phyloP scores from a whole-genome alignment of 2,797 vertebrate species.

The Picus viridis region DNA sequence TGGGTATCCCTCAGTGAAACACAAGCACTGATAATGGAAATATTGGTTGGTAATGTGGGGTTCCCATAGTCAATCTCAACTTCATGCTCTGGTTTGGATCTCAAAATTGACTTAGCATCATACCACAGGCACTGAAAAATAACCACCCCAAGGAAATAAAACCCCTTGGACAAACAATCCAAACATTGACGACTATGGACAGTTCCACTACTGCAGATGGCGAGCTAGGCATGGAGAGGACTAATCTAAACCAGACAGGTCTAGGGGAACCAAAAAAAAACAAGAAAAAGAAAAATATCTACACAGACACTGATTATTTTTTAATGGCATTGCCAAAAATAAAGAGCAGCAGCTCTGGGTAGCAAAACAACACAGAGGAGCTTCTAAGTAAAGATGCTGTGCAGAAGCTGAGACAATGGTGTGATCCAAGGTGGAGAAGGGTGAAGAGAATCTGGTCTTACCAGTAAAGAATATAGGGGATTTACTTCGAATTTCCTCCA shows the following conservation, averaged over 20 bases:
- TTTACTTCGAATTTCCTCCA: constrained; percentile 96
- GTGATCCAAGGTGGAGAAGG: constrained; percentile 54
- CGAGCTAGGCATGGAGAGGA: constrained; percentile 19
- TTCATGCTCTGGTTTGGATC: constrained; percentile 65
- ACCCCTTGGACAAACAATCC: neutral
- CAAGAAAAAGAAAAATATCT: constrained; percentile 1
- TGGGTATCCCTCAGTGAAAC: neutral
- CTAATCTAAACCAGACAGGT: constrained; percentile 18
- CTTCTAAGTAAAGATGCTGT: constrained; percentile 31
- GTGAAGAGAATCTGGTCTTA: constrained; percentile 84
- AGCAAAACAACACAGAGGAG: constrained; percentile 18
- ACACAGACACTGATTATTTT: neutral
- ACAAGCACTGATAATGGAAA: neutral
- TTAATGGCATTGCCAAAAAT: neutral
- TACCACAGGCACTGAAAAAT: neutral
- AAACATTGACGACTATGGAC: constrained; percentile 26
- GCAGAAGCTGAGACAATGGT: constrained; percentile 31
- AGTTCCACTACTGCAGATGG: constrained; percentile 41
- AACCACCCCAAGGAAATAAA: neutral
- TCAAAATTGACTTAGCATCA: constrained; percentile 66
- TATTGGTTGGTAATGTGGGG: neutral
- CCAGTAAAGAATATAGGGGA: constrained; percentile 93
- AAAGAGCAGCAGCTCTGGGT: neutral
- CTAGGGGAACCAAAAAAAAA: neutral
- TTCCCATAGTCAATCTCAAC: neutral